Evolutionary conservation across 1,140 invertebrate species (phyloP).

Genomic region (Drosophila fuyamai): DNA sequence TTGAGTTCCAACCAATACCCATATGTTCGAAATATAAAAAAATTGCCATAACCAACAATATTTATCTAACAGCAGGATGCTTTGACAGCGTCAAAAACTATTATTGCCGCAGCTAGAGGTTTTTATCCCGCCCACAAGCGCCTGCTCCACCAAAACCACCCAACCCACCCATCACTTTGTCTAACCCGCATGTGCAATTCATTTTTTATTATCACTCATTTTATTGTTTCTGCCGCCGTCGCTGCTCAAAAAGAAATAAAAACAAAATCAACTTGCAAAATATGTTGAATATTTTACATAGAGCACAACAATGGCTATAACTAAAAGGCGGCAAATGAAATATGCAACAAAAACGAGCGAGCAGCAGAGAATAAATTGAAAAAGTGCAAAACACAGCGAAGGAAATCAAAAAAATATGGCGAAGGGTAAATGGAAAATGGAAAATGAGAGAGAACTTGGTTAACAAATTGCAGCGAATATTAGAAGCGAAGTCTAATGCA

Average conservation of each 20-base stretch:
- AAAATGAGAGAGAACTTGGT: slow-evolving; percentile 54
- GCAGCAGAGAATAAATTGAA: slow-evolving; percentile 75
- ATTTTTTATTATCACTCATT: slow-evolving; percentile 79
- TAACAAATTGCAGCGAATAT: slow-evolving; percentile 81
- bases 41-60: slow-evolving; percentile 11
- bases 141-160: background rate
- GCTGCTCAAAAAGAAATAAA: slow-evolving; percentile 44
- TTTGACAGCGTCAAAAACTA: slow-evolving; percentile 31
- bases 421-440: slow-evolving; percentile 18
- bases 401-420: background rate
- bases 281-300: slow-evolving; percentile 79
- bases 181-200: slow-evolving; percentile 67
- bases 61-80: slow-evolving; percentile 29
- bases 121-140: background rate
- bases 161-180: slow-evolving; percentile 4
- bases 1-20: no score
- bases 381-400: slow-evolving; percentile 32
- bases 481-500: slow-evolving; percentile 77
- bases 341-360: slow-evolving; percentile 79
- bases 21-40: background rate
- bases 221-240: slow-evolving; percentile 53
- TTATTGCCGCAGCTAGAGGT: slow-evolving; percentile 27
- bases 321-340: slow-evolving; percentile 79
- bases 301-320: slow-evolving; percentile 66
- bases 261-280: slow-evolving; percentile 76